Conservation (phyloP, 2,113 vertebrate genomes). For the Ceuthmochares aereus region DNA sequence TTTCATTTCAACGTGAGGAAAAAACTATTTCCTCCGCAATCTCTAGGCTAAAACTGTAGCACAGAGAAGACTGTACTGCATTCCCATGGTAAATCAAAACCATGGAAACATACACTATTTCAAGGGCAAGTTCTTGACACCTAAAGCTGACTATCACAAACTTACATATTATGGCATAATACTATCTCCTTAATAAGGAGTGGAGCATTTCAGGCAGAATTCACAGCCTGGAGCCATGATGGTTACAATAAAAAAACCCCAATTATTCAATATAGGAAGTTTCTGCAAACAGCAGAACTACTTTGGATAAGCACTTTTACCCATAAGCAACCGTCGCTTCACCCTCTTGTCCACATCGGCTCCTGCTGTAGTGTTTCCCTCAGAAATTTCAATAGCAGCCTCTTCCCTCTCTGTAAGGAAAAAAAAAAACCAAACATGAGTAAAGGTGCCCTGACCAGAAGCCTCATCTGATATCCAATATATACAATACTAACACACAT, state of each 20-base stretch:
- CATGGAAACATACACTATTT: background rate
- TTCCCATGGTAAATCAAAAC: background rate
- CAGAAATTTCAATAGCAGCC: slow-evolving; percentile 76
- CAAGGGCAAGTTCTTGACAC: background rate
- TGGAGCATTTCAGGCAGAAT: background rate
- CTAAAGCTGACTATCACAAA: background rate
- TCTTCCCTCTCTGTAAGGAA: slow-evolving; percentile 86
- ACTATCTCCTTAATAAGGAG: background rate
- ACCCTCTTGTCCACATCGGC: slow-evolving; percentile 94
- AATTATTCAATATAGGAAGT: background rate
- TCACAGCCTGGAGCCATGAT: background rate
- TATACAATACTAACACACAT: background rate
- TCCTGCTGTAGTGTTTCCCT: slow-evolving; percentile 86
- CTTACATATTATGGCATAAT: background rate
- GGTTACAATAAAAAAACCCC: background rate
- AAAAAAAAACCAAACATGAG: background rate
- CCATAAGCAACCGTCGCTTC: slow-evolving; percentile 95
- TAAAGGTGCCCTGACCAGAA: background rate
- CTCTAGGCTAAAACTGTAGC: background rate
- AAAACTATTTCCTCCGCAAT: background rate
- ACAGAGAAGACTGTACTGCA: background rate
- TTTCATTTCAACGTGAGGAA: background rate
- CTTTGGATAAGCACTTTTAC: slow-evolving; percentile 74
- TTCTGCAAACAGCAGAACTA: background rate
- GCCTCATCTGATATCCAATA: background rate